Conservation (phyloP, 1,140 invertebrate species). For the Pseudomyrmex dendroicus region DNA sequence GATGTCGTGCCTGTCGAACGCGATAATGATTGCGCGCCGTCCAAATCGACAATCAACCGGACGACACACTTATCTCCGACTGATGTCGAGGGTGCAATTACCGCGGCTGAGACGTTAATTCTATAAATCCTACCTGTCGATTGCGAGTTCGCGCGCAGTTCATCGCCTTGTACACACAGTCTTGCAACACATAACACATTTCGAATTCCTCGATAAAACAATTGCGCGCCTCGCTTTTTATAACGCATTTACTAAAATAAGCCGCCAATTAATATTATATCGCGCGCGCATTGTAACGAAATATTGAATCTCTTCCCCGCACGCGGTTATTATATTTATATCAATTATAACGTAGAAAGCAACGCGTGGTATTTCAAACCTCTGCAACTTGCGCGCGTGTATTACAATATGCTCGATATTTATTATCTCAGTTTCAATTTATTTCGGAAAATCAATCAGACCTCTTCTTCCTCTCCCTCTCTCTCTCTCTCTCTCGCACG, state of each 20-base stretch:
- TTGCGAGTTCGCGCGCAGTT: no score
- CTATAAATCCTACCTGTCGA: not conserved
- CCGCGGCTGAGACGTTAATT: not conserved
- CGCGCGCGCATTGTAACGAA: no score
- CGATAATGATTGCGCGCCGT: constrained; percentile 42
- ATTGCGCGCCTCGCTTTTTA: not conserved
- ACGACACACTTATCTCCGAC: not conserved
- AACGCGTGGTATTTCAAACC: no score
- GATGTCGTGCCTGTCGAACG: constrained; percentile 7
- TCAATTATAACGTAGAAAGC: no score
- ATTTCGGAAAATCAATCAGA: constrained; percentile 34
- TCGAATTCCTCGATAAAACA: not conserved
- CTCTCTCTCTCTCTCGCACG: no score
- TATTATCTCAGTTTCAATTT: constrained; percentile 31
- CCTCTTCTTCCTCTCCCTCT: no score
- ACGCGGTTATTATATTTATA: no score
- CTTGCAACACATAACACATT: no score
- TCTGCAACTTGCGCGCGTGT: no score
- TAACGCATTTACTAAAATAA: not conserved
- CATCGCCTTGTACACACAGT: no score
- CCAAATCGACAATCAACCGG: constrained; percentile 12
- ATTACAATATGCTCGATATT: no score
- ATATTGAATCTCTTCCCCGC: no score
- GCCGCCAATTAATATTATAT: not conserved
- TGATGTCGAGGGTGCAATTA: not conserved